These are phyloP conservation scores for Mesocentrotus franciscanus DNA, from an alignment of 53 echinoderm and acorn worm genomes.

Conservation along the genomic window DNA sequence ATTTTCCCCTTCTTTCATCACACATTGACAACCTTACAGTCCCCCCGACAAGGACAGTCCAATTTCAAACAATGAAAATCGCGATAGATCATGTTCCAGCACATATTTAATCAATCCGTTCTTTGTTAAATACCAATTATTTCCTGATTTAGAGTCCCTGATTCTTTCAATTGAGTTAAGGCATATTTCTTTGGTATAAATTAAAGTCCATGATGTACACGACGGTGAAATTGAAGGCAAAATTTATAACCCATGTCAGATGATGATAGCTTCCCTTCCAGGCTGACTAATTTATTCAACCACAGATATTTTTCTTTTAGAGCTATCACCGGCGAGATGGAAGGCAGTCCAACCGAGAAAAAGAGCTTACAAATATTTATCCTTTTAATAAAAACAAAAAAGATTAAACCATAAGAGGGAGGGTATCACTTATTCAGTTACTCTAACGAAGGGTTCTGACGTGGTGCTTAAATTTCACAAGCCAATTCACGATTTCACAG, in stretches of 20 bases:
- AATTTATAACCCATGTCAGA: background rate
- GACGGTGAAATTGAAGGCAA: background rate
- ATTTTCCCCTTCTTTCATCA: background rate
- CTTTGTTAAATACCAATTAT: background rate
- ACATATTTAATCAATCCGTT: background rate
- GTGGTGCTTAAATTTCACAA: no score
- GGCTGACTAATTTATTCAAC: no score
- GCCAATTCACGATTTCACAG: no score
- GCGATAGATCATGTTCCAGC: background rate
- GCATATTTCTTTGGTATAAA: background rate
- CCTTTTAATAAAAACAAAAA: no score
- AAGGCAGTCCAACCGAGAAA: no score
- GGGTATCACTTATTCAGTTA: no score
- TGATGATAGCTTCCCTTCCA: background rate
- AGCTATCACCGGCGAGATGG: no score
- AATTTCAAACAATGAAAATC: background rate
- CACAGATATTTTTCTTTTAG: no score
- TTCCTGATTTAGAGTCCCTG: background rate
- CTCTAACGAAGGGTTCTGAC: no score
- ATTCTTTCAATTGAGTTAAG: background rate
- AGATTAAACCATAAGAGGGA: no score
- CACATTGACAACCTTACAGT: background rate
- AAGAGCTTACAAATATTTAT: no score
- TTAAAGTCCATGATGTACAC: background rate
- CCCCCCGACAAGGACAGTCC: background rate